phyloP scores from a whole-genome alignment of 2,888 invertebrate genomes.

The Drosophila acutilabella region DNA sequence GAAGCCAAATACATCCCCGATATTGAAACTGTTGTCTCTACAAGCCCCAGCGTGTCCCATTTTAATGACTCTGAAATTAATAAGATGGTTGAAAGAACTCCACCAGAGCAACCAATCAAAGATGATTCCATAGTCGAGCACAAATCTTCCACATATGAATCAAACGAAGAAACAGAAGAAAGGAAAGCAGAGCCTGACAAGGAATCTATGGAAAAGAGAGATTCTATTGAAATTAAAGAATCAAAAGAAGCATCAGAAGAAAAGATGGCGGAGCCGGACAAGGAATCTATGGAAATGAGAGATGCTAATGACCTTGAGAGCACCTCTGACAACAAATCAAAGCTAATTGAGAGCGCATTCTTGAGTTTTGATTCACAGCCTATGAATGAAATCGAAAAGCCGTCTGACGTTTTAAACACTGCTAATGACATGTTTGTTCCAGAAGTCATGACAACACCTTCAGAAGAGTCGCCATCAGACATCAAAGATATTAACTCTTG shows the following conservation, averaged over 20 bases:
- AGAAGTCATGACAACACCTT: conserved; percentile 1
- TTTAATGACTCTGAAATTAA: background rate
- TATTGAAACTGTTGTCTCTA: too few species aligned
- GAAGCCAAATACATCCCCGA: background rate
- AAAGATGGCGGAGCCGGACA: background rate
- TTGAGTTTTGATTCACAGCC: background rate
- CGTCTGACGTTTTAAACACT: background rate
- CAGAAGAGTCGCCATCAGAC: background rate
- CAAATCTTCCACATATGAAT: background rate
- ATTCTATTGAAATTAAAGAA: background rate
- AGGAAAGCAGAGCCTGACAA: background rate
- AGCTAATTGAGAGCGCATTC: background rate
- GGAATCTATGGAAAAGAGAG: background rate
- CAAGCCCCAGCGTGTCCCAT: background rate
- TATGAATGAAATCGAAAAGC: background rate
- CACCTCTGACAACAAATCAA: background rate
- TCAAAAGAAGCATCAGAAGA: background rate
- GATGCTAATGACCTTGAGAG: background rate
- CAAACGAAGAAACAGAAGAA: background rate
- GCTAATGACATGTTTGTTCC: background rate
- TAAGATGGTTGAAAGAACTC: too few species aligned
- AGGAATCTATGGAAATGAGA: background rate
- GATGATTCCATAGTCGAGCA: background rate
- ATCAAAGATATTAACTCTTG: background rate
- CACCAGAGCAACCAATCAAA: background rate